Evolutionary conservation across 2,113 vertebrate species (phyloP).

Genomic region (Ranitomeya imitator): DNA sequence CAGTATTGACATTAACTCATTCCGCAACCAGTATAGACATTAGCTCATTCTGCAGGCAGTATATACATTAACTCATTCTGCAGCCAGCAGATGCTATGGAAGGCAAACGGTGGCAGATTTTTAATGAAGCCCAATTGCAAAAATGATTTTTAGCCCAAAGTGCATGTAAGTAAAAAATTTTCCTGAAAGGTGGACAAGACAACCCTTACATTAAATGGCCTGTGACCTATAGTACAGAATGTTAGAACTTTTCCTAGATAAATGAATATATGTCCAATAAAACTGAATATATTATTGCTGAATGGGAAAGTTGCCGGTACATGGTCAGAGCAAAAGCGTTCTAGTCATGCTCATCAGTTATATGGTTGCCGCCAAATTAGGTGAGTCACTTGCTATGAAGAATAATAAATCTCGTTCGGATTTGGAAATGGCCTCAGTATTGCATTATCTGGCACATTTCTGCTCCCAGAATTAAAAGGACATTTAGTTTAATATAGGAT

Average conservation of each 20-base stretch:
- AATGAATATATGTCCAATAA: not conserved
- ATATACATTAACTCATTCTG: too few species aligned
- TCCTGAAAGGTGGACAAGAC: too few species aligned
- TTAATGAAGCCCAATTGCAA: too few species aligned
- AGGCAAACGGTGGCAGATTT: too few species aligned
- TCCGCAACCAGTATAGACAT: too few species aligned
- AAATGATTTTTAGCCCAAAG: too few species aligned
- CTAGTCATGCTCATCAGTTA: not conserved
- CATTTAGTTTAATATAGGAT: not conserved
- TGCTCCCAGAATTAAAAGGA: not conserved
- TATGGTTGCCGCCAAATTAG: constrained; percentile 17
- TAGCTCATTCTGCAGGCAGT: too few species aligned
- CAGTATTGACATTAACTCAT: too few species aligned
- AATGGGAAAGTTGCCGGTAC: not conserved
- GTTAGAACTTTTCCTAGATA: not conserved
- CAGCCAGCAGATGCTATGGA: too few species aligned
- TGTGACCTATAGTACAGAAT: not conserved
- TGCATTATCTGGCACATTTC: not conserved
- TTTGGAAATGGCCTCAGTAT: constrained; percentile 7
- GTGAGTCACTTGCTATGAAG: not conserved
- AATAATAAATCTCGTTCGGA: constrained; percentile 1
- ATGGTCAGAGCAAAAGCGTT: not conserved
- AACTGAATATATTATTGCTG: not conserved
- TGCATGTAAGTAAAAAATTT: too few species aligned
- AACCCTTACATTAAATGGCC: not conserved